Conservation (phyloP, 1,140 invertebrate species). For the Drosophila oshimai region DNA sequence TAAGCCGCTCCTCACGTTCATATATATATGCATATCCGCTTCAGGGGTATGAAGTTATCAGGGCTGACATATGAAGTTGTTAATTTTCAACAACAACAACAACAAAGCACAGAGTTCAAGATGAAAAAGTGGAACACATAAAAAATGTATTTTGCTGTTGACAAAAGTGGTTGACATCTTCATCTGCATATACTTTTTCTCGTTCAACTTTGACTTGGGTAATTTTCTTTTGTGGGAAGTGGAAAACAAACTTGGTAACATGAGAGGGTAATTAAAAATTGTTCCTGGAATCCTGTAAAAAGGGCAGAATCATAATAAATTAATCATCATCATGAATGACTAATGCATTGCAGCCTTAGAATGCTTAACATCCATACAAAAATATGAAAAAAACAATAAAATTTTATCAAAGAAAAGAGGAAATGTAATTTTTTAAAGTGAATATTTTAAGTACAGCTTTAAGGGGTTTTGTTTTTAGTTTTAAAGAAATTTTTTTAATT, state of each 20-base stretch:
- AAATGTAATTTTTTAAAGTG: no score
- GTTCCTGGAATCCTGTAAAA: background rate
- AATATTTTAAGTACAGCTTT: no score
- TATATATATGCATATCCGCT: background rate
- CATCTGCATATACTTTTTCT: background rate
- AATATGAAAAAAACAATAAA: no score
- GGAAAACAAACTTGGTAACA: background rate
- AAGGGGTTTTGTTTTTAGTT: no score
- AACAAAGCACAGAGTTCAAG: constrained; percentile 4
- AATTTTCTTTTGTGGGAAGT: background rate
- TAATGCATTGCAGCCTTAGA: background rate
- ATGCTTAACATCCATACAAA: no score
- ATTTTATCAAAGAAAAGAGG: no score
- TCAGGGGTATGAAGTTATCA: constrained; percentile 27
- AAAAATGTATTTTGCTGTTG: background rate
- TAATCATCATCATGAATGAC: background rate
- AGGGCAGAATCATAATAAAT: background rate
- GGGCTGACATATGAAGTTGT: constrained; percentile 67
- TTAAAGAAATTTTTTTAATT: no score
- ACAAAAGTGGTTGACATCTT: constrained; percentile 8
- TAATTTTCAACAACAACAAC: constrained; percentile 49
- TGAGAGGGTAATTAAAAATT: constrained; percentile 9
- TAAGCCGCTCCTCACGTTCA: constrained; percentile 1
- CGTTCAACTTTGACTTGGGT: background rate
- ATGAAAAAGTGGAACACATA: constrained; percentile 18